Base-by-base conservation (phyloP, 2,888 invertebrate genomes). In the Spodoptera littoralis region DNA sequence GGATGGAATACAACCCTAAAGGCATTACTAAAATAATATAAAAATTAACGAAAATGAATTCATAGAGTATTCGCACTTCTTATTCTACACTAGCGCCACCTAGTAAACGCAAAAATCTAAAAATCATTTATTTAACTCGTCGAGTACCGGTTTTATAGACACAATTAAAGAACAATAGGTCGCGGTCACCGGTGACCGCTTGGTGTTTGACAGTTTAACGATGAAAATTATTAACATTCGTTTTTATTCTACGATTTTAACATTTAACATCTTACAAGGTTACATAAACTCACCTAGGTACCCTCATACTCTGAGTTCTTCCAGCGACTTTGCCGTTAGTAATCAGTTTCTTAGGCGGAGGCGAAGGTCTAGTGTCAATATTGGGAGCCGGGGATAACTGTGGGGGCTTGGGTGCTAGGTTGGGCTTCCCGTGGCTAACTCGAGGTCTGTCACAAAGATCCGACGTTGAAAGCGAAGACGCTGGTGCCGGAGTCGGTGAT, bases 321-420 rank as follows among this genome's bases (percentile, higher is more conserved):
- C 96, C 95, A 4, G 97, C 97, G 47, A 95, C 85, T 73, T 93
- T 95, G 1, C 96, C 95, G 71, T 96, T 96, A 30, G 96, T 90
- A 55, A 95, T 89, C 12, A 96, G 88, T 67, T 96, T 96, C 88
- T 97, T 96, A 30, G 96, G 96, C 44, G 97, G 96, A 3, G 96
- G 96, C 43, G 96, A 95, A 3, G 96, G 96, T 85, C 96, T 95
- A 51, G 95, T 89, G 13, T 95, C 73, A 95, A 96, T 56, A 96
- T 97, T 63, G 0, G 80, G 81, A 36, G 84, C 76, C 0, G 84
- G 73, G 30, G 80, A 75, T 62, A 92, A 22, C 79, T 77, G 93
- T 9, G 98, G 97, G 24, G 98, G 98, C 89, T 97, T 98, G 1
- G 98, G 98, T 30, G 98, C 98, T 76, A 98, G 90, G 88, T 97